Percentiles rank a stretch among this genome's conserved stretches.
These are phyloP conservation scores for Coendou prehensilis DNA, from an alignment of 2,797 vertebrate species.

Conservation along the genomic window DNA sequence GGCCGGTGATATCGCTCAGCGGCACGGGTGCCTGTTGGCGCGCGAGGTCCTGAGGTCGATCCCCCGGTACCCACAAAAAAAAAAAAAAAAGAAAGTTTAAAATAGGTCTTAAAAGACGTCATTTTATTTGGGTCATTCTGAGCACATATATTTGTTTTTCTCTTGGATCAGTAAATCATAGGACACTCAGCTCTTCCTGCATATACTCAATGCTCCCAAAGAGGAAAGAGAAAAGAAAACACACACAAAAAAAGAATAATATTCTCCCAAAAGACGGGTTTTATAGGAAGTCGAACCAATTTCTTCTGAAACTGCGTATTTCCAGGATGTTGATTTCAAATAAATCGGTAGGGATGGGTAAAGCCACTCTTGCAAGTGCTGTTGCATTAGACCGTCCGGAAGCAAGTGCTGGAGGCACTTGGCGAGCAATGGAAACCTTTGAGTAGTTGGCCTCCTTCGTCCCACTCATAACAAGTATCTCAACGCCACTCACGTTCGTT, in stretches of 20 bases:
- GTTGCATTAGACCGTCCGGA: not conserved
- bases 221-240: not conserved
- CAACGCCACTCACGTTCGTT: not conserved
- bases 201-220: not conserved
- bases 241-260: not conserved
- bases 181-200: conserved; percentile 10
- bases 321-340: conserved; percentile 8
- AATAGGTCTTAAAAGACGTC: conserved; percentile 25
- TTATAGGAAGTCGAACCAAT: not conserved
- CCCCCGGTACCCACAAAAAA: too few relatives aligned
- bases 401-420: not conserved
- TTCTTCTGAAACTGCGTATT: conserved; percentile 48
- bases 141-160: conserved; percentile 43
- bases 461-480: not conserved
- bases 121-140: conserved; percentile 64
- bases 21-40: too few relatives aligned
- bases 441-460: not conserved
- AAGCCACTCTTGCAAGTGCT: conserved; percentile 10
- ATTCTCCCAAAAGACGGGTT: not conserved
- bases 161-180: not conserved
- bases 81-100: too few relatives aligned
- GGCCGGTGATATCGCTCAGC: too few relatives aligned
- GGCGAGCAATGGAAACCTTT: not conserved
- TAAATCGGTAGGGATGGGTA: not conserved
- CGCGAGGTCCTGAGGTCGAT: too few relatives aligned